Conservation (phyloP, 2,113 vertebrate species). For the Bothrops jararaca region DNA sequence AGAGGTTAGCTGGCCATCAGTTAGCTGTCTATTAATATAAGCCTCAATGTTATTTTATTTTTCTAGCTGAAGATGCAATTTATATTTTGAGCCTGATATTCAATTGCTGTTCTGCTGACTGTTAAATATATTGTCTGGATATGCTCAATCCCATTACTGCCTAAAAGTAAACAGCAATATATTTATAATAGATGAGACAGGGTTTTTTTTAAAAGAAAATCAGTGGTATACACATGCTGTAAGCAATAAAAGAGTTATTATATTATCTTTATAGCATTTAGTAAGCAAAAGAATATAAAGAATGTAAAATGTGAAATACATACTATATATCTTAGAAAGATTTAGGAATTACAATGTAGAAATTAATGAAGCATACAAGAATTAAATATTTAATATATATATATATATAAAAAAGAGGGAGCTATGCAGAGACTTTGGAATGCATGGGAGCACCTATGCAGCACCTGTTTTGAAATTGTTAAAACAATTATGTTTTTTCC, state of each 20-base stretch:
- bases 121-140: conserved; percentile 24
- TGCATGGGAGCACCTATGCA: neutral
- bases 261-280: neutral
- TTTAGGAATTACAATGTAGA: neutral
- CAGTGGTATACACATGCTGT: neutral
- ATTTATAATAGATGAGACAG: neutral
- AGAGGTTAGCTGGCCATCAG: neutral
- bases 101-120: conserved; percentile 2
- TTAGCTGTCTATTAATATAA: neutral
- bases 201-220: conserved; percentile 20
- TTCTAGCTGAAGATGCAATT: neutral
- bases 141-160: neutral
- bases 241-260: conserved; percentile 13
- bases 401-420: neutral
- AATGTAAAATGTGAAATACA: neutral
- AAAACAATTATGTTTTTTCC: neutral
- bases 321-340: neutral
- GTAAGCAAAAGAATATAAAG: neutral
- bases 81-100: neutral
- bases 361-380: neutral
- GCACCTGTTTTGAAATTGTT: neutral
- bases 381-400: neutral
- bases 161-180: conserved; percentile 9
- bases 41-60: neutral
- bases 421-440: neutral